Conservation (phyloP, 2,888 invertebrate species). For the Didymodactylos carnosus region DNA sequence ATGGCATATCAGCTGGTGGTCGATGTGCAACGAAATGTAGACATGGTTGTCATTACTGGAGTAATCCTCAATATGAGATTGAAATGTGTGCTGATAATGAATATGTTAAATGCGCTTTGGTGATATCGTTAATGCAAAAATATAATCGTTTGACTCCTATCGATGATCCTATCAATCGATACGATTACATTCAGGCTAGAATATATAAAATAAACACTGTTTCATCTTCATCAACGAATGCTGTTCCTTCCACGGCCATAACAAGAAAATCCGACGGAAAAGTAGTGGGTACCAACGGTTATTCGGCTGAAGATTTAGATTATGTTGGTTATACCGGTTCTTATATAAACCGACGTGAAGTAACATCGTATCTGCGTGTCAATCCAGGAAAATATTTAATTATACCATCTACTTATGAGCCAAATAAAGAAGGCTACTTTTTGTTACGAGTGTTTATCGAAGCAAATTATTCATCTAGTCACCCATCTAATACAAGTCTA, state of each 20-base stretch:
- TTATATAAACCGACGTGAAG: constrained; percentile 12
- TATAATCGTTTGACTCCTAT: not conserved
- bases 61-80: not conserved
- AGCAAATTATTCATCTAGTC: not conserved
- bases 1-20: constrained; percentile 8
- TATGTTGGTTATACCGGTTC: constrained; percentile 6
- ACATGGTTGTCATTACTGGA: not conserved
- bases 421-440: constrained; percentile 6
- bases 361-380: constrained; percentile 6
- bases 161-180: not conserved
- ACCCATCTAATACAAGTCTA: not conserved
- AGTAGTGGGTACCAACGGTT: not conserved
- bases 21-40: not conserved
- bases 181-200: not conserved
- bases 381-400: constrained; percentile 10
- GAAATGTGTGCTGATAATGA: not conserved
- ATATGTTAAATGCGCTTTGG: not conserved
- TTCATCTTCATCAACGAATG: not conserved
- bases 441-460: constrained; percentile 8
- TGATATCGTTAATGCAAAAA: not conserved
- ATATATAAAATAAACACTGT: not conserved
- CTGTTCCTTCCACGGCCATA: not conserved
- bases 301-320: constrained; percentile 5
- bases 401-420: constrained; percentile 12
- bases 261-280: not conserved